phyloP scores from a whole-genome alignment of 2,113 vertebrate species.

The Otis tarda region DNA sequence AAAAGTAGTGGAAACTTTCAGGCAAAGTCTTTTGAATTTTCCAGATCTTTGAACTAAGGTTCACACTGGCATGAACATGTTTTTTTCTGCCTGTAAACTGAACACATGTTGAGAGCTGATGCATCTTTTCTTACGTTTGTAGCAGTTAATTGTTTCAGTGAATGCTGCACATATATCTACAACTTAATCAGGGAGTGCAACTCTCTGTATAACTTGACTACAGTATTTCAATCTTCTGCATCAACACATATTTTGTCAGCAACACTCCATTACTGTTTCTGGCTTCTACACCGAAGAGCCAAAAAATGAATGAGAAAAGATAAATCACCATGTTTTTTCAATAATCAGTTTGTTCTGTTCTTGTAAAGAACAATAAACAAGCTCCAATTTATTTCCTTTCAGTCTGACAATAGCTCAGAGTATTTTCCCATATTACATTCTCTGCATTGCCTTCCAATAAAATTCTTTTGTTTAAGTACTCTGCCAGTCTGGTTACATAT shows the following conservation, averaged over 20 bases:
- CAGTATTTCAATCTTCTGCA: not conserved
- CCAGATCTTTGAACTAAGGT: conserved; percentile 45
- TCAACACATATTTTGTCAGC: not conserved
- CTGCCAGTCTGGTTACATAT: not conserved
- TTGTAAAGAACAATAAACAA: not conserved
- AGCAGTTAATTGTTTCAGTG: not conserved
- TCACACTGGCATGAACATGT: conserved; percentile 27
- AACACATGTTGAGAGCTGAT: conserved; percentile 3
- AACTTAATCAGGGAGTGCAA: not conserved
- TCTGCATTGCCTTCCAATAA: not conserved
- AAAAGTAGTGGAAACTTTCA: conserved; percentile 43
- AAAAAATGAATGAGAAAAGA: not conserved
- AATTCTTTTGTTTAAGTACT: not conserved
- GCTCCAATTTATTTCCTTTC: not conserved
- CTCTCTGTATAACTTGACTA: not conserved
- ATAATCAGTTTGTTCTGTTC: not conserved
- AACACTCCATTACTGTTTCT: not conserved
- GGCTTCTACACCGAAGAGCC: not conserved
- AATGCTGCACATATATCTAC: not conserved
- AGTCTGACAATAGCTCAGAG: not conserved
- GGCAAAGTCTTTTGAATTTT: conserved; percentile 38
- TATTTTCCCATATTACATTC: not conserved
- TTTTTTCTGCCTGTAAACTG: conserved; percentile 46
- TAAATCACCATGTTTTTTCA: not conserved
- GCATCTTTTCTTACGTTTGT: conserved; percentile 28